A percentile compares a stretch with the other conserved stretches of the same genome.
These are phyloP conservation scores for Lepilemur ruficaudatus DNA, from an alignment of 2,797 vertebrate species.

Conservation along the genomic window DNA sequence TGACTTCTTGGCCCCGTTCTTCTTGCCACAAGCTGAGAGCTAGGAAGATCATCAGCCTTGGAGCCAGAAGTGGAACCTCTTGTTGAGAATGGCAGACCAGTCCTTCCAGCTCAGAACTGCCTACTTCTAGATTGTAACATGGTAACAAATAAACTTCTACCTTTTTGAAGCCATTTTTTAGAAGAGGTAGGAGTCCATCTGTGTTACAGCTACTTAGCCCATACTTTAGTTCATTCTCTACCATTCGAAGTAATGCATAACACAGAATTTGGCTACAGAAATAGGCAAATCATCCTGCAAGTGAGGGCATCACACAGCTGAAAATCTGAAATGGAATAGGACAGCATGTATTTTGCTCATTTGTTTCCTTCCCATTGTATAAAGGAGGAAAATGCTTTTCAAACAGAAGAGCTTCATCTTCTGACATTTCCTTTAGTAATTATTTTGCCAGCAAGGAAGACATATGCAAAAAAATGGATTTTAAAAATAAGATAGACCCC, in stretches of 20 bases:
- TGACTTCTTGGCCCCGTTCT: neutral
- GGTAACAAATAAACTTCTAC: neutral
- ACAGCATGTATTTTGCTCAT: neutral
- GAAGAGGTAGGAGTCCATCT: neutral
- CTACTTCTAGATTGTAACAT: neutral
- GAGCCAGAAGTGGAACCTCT: neutral
- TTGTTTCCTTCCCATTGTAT: neutral
- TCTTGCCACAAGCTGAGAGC: neutral
- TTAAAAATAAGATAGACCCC: neutral
- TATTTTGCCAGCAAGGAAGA: neutral
- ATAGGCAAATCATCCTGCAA: neutral
- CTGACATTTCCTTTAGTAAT: neutral
- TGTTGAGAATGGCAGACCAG: neutral
- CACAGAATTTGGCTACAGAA: neutral
- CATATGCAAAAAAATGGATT: neutral
- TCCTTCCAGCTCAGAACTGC: neutral
- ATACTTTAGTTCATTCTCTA: neutral
- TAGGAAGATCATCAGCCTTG: neutral
- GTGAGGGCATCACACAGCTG: neutral
- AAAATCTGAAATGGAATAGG: neutral
- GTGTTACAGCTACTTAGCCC: neutral
- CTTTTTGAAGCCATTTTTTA: neutral
- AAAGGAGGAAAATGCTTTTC: neutral
- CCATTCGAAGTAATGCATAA: neutral
- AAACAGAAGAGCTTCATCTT: neutral